These are phyloP conservation scores for Eremobia ochroleuca DNA, from an alignment of 2,888 invertebrate genomes.

Conservation along the genomic window DNA sequence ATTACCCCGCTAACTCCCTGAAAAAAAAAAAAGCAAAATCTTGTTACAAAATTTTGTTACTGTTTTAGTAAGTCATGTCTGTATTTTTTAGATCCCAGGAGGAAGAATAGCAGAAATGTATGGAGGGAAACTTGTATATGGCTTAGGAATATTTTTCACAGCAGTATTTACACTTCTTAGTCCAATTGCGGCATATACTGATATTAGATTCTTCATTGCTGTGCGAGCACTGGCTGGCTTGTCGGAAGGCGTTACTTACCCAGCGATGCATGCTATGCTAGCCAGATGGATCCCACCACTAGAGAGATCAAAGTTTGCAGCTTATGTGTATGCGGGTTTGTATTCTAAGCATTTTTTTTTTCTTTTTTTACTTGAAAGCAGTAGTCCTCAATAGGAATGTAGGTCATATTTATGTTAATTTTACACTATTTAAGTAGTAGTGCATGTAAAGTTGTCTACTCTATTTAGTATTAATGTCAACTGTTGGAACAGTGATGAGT, in stretches of 20 bases:
- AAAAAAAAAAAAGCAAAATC: neutral
- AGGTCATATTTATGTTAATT: conserved; percentile 39
- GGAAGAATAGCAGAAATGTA: conserved; percentile 95
- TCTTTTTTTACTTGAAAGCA: neutral
- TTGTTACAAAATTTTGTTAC: neutral
- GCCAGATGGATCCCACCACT: conserved; percentile 98
- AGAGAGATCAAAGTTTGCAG: conserved; percentile 97
- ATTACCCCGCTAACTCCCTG: too few species aligned
- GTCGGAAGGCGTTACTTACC: conserved; percentile 97
- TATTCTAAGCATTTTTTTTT: conserved; percentile 35
- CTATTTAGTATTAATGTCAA: conserved; percentile 42
- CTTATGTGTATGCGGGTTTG: conserved; percentile 95
- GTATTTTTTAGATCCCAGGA: conserved; percentile 91
- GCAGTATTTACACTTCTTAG: conserved; percentile 96
- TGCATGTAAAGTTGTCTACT: conserved; percentile 34
- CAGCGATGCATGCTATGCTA: conserved; percentile 98
- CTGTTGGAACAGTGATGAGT: conserved; percentile 9
- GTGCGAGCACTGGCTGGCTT: conserved; percentile 96
- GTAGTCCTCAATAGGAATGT: conserved; percentile 1
- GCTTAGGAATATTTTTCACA: conserved; percentile 95
- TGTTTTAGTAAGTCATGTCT: neutral
- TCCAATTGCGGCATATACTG: conserved; percentile 94
- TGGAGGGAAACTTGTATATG: conserved; percentile 97
- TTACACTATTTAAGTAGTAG: conserved; percentile 32
- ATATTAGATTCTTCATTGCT: conserved; percentile 93